Conservation (phyloP, 2,888 invertebrate species). For the Scaptomyza parva region DNA sequence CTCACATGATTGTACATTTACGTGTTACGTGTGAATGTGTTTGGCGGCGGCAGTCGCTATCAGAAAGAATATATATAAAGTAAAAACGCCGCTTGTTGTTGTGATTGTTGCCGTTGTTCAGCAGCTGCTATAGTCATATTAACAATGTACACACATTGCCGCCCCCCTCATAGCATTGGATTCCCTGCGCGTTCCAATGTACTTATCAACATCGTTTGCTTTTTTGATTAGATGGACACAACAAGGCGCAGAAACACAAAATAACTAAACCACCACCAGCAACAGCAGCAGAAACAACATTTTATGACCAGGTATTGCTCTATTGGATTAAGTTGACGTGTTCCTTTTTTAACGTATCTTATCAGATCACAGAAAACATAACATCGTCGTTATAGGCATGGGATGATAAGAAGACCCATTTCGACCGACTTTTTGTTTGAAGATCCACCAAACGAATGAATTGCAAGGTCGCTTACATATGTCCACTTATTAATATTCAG, state of each 20-base stretch:
- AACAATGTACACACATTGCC: constrained; percentile 37
- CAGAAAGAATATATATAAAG: constrained; percentile 4
- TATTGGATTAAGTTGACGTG: constrained; percentile 53
- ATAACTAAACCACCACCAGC: constrained; percentile 1
- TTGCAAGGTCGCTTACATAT: constrained; percentile 18
- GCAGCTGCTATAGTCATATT: constrained; percentile 52
- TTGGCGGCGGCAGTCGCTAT: constrained; percentile 24
- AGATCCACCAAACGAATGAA: background rate
- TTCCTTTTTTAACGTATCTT: constrained; percentile 55
- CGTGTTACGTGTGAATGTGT: constrained; percentile 12
- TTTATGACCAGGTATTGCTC: constrained; percentile 28
- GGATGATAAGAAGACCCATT: constrained; percentile 15
- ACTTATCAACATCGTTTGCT: constrained; percentile 45
- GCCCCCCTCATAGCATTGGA: constrained; percentile 29
- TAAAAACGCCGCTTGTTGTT: constrained; percentile 45
- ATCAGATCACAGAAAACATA: constrained; percentile 34
- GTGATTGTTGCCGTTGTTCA: constrained; percentile 21
- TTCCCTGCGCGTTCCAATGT: constrained; percentile 13
- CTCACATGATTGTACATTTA: constrained; percentile 5
- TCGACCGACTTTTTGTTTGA: constrained; percentile 14
- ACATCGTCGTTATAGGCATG: constrained; percentile 23
- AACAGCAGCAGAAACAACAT: constrained; percentile 14
- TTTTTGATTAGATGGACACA: constrained; percentile 52
- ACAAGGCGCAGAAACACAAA: constrained; percentile 18
- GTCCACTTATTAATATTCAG: background rate